These are phyloP conservation scores for Chiridota heheva DNA, from an alignment of 35 echinoderm and acorn worm genomes.

Conservation along the genomic window DNA sequence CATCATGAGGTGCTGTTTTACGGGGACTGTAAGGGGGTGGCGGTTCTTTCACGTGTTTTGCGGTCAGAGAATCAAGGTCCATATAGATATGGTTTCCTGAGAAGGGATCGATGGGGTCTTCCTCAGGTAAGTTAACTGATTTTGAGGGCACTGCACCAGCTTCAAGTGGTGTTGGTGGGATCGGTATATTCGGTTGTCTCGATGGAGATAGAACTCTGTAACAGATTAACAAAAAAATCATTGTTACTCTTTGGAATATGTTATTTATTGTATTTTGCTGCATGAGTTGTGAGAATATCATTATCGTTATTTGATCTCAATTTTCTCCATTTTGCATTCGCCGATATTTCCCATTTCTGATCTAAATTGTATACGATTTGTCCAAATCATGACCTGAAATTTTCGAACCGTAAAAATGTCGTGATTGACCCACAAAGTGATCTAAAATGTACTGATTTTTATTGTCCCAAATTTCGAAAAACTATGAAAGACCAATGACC, in stretches of 20 bases:
- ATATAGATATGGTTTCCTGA: constrained; percentile 16
- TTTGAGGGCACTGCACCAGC: background rate
- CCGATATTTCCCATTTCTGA: background rate
- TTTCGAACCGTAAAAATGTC: no score
- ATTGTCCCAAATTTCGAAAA: no score
- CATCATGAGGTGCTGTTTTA: background rate
- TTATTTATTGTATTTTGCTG: background rate
- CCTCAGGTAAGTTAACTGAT: background rate
- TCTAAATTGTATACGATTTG: background rate
- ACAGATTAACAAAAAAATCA: background rate
- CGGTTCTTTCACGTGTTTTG: background rate
- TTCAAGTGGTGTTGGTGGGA: constrained; percentile 20
- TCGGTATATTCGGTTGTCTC: constrained; percentile 28
- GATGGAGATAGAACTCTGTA: constrained; percentile 1
- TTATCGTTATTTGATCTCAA: no score
- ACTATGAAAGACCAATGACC: no score
- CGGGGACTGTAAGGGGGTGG: constrained; percentile 33
- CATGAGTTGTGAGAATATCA: background rate
- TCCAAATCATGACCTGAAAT: no score
- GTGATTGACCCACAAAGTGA: no score
- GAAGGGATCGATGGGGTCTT: constrained; percentile 1
- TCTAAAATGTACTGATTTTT: no score
- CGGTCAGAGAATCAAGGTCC: constrained; percentile 13
- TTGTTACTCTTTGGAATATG: background rate
- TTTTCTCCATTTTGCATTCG: background rate